Conservation (phyloP, 2,113 vertebrate species). For the Triplophysa dalaica region DNA sequence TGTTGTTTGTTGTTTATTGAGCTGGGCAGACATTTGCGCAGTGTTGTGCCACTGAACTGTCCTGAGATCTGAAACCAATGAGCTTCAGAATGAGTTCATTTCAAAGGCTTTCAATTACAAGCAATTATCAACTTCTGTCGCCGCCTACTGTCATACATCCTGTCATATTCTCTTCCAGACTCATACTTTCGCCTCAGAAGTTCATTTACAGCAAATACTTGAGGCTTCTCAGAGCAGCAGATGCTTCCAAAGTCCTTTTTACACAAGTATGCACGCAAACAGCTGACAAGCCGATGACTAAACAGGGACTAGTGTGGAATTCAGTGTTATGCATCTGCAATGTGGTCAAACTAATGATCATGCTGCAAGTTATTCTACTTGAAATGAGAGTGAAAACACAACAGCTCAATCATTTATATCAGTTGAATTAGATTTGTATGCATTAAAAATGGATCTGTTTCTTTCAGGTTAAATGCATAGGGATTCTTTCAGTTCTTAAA, state of each 20-base stretch:
- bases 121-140: not conserved
- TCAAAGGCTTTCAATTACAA: slow-evolving; percentile 27
- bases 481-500: no score
- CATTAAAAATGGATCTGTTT: no score
- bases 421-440: no score
- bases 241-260: slow-evolving; percentile 21
- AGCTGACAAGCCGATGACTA: not conserved
- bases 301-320: not conserved
- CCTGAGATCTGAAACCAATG: not conserved
- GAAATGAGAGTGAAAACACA: not conserved
- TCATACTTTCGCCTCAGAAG: not conserved
- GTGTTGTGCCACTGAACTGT: not conserved
- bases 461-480: no score
- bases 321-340: not conserved
- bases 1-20: slow-evolving; percentile 3
- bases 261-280: not conserved
- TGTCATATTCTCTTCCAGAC: not conserved
- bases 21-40: not conserved
- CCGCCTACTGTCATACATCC: not conserved
- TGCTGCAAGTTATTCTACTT: not conserved
- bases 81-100: not conserved
- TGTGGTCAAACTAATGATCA: slow-evolving; percentile 3
- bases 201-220: slow-evolving; percentile 1
- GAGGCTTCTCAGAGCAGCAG: slow-evolving; percentile 18
- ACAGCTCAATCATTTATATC: not conserved